A percentile compares a stretch with the other conserved stretches of the same genome.
phyloP scores from a whole-genome alignment of 1,140 invertebrate genomes.

The Aporrectodea caliginosa region DNA sequence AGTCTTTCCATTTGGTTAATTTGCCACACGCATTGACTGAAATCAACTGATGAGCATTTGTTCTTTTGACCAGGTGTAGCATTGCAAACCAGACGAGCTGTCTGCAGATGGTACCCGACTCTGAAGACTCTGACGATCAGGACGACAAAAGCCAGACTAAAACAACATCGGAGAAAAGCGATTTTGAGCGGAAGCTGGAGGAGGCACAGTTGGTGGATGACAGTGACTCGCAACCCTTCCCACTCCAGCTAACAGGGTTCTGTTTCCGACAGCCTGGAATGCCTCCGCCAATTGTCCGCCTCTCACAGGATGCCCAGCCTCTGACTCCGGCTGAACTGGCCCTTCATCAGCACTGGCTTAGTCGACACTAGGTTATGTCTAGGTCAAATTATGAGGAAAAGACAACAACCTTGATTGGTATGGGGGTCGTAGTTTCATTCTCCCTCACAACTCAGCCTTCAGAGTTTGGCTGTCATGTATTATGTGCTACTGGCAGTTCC shows the following conservation, averaged over 20 bases:
- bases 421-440: too few relatives aligned
- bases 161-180: not conserved
- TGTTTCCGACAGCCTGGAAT: not conserved
- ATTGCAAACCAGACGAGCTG: slow-evolving; percentile 37
- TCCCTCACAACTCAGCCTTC: too few relatives aligned
- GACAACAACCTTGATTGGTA: too few relatives aligned
- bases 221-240: too few relatives aligned
- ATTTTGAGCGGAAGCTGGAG: slow-evolving; percentile 13
- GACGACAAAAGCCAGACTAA: slow-evolving; percentile 26
- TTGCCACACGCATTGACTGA: too few relatives aligned
- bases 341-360: slow-evolving; percentile 15
- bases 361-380: too few relatives aligned
- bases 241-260: not conserved
- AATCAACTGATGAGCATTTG: too few relatives aligned
- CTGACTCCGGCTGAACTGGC: slow-evolving; percentile 34
- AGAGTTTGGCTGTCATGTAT: too few relatives aligned
- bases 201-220: not conserved
- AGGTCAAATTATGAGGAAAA: too few relatives aligned
- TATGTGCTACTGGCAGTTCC: too few relatives aligned
- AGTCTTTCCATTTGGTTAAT: too few relatives aligned
- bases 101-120: slow-evolving; percentile 47
- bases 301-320: slow-evolving; percentile 38
- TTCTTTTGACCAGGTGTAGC: too few relatives aligned
- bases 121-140: slow-evolving; percentile 37
- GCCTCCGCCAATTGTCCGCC: slow-evolving; percentile 31